Percentiles rank a stretch among this genome's conserved stretches.
Evolutionary conservation across 92 coral and sea anemone species (phyloP).

Genomic region (Parazoanthus swiftii): DNA sequence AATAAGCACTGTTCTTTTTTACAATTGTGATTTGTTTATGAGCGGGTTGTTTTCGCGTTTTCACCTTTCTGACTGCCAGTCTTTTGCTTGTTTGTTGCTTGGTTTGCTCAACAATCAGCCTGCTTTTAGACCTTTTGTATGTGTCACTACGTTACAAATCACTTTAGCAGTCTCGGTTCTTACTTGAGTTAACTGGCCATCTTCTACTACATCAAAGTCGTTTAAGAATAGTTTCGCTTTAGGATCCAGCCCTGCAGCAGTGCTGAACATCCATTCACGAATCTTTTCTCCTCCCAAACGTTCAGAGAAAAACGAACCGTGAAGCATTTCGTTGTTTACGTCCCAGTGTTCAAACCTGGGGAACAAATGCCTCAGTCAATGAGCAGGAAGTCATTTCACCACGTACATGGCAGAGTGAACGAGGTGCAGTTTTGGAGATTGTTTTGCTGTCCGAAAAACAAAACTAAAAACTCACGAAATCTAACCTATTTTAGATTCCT

Average conservation of each 20-base stretch:
- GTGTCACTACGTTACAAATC: no score
- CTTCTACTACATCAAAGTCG: constrained; percentile 79
- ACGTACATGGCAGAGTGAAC: no score
- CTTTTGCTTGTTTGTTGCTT: neutral
- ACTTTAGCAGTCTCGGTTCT: neutral
- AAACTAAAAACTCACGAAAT: no score
- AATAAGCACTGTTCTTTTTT: no score
- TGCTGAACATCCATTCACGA: constrained; percentile 82
- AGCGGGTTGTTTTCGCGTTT: no score
- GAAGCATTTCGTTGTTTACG: constrained; percentile 88
- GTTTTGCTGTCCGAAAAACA: neutral
- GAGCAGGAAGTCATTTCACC: neutral
- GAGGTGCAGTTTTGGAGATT: neutral
- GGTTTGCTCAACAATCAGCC: neutral
- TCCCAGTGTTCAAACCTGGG: constrained; percentile 82
- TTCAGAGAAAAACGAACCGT: constrained; percentile 76
- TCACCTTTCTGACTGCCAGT: neutral
- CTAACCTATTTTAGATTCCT: neutral
- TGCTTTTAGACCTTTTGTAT: neutral
- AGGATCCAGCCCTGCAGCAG: constrained; percentile 67
- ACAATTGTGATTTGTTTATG: no score
- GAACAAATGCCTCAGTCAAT: neutral
- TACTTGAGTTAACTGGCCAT: constrained; percentile 80
- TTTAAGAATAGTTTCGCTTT: constrained; percentile 70
- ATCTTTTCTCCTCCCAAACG: constrained; percentile 56